Conservation (phyloP, 30 jellyfish, hydroid and myxozoan species). For the Cassiopea andromeda region DNA sequence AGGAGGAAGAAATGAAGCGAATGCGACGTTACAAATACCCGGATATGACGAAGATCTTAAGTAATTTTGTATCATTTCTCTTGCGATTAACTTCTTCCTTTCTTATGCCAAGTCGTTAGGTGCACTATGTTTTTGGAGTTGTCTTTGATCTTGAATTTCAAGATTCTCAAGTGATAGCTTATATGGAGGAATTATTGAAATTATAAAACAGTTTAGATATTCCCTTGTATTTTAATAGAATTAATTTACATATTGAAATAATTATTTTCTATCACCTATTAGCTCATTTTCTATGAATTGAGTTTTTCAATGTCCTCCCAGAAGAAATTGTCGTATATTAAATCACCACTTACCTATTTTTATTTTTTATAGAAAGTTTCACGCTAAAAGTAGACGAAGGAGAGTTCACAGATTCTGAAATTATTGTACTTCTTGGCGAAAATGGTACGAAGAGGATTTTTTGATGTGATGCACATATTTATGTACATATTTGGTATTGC, state of each 20-base stretch:
- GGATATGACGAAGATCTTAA: constrained; percentile 76
- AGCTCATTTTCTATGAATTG: too few relatives aligned
- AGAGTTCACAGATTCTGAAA: constrained; percentile 94
- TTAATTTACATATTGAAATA: too few relatives aligned
- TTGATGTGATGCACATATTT: too few relatives aligned
- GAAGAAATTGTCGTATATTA: too few relatives aligned
- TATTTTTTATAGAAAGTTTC: constrained; percentile 72
- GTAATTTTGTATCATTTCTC: not conserved
- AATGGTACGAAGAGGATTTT: constrained; percentile 54
- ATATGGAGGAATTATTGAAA: too few relatives aligned
- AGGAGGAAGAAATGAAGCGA: constrained; percentile 97
- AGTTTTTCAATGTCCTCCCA: too few relatives aligned
- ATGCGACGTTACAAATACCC: constrained; percentile 94
- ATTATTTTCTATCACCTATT: too few relatives aligned
- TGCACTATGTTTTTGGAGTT: not conserved
- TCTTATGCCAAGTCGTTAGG: not conserved
- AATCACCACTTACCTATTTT: not conserved
- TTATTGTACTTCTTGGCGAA: constrained; percentile 97
- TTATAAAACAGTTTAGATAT: too few relatives aligned
- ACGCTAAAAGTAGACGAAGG: constrained; percentile 85
- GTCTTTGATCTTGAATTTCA: too few relatives aligned
- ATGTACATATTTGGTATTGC: too few relatives aligned
- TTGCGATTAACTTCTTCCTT: not conserved
- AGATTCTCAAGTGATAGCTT: too few relatives aligned
- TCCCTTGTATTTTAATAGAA: too few relatives aligned